Conservation (phyloP, 2,113 vertebrate species). For the Microcebus lehilahytsara region DNA sequence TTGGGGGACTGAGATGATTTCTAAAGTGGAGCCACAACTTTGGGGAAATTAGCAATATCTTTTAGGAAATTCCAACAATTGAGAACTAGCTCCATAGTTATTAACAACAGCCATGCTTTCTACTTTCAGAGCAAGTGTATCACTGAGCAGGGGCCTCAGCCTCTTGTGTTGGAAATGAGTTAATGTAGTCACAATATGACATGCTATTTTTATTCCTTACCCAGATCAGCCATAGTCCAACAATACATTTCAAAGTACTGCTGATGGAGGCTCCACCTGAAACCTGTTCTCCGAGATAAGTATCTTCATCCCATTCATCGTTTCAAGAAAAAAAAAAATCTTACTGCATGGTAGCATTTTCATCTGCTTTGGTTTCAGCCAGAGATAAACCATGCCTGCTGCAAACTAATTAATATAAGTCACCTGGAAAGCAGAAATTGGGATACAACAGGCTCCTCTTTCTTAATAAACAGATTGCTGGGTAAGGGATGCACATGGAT, state of each 20-base stretch:
- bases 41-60: slow-evolving; percentile 9
- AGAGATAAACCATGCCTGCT: slow-evolving; percentile 83
- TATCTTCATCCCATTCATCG: slow-evolving; percentile 85
- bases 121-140: neutral
- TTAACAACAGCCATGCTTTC: neutral
- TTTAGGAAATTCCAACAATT: slow-evolving; percentile 25
- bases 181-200: slow-evolving; percentile 80
- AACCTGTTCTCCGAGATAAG: slow-evolving; percentile 83
- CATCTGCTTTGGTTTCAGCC: slow-evolving; percentile 82
- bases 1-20: neutral
- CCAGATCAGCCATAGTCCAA: slow-evolving; percentile 78
- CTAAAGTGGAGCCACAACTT: neutral
- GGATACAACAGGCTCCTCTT: slow-evolving; percentile 79
- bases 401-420: slow-evolving; percentile 87
- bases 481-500: slow-evolving; percentile 64
- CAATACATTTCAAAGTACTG: slow-evolving; percentile 83
- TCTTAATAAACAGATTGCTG: slow-evolving; percentile 83
- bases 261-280: slow-evolving; percentile 84
- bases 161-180: slow-evolving; percentile 76
- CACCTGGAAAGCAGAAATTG: slow-evolving; percentile 81
- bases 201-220: slow-evolving; percentile 80
- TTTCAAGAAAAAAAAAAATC: slow-evolving; percentile 67
- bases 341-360: slow-evolving; percentile 76
- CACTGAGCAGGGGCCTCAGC: neutral
- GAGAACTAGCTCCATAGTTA: neutral